phyloP scores from a whole-genome alignment of 2,113 vertebrate genomes.

The Gracilinanus agilis region DNA sequence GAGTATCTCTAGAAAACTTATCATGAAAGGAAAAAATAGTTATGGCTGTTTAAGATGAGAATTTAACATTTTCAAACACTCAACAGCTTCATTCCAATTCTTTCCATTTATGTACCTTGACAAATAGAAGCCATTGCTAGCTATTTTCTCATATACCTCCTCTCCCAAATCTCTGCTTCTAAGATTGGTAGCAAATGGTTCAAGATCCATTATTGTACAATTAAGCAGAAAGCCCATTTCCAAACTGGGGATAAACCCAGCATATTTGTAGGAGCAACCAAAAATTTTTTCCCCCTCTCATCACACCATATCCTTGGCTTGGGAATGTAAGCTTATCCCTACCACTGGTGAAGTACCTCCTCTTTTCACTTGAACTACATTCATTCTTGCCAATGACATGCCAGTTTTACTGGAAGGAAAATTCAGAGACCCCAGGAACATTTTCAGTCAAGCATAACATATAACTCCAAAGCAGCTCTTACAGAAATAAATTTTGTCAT shows the following conservation, averaged over 20 bases:
- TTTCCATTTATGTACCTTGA: too few relatives aligned
- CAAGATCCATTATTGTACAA: too few relatives aligned
- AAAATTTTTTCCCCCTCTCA: too few relatives aligned
- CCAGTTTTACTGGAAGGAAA: not conserved
- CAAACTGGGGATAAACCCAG: too few relatives aligned
- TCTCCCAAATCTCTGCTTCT: too few relatives aligned
- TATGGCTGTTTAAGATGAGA: not conserved
- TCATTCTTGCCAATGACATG: too few relatives aligned
- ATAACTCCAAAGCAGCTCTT: not conserved
- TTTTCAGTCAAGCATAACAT: not conserved
- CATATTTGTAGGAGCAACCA: not conserved
- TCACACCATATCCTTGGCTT: not conserved
- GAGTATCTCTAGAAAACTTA: not conserved
- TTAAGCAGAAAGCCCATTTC: too few relatives aligned
- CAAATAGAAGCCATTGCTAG: too few relatives aligned
- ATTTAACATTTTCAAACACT: not conserved
- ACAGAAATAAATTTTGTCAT: not conserved
- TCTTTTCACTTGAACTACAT: not conserved
- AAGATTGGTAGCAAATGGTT: too few relatives aligned
- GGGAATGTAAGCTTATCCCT: not conserved
- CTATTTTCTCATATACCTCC: too few relatives aligned
- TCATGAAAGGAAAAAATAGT: not conserved
- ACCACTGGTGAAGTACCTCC: not conserved
- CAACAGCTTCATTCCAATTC: not conserved
- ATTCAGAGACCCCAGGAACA: not conserved